Percentiles rank a stretch among this genome's conserved stretches.
phyloP scores from a whole-genome alignment of 2,797 vertebrate genomes.

The Sphenodon punctatus region DNA sequence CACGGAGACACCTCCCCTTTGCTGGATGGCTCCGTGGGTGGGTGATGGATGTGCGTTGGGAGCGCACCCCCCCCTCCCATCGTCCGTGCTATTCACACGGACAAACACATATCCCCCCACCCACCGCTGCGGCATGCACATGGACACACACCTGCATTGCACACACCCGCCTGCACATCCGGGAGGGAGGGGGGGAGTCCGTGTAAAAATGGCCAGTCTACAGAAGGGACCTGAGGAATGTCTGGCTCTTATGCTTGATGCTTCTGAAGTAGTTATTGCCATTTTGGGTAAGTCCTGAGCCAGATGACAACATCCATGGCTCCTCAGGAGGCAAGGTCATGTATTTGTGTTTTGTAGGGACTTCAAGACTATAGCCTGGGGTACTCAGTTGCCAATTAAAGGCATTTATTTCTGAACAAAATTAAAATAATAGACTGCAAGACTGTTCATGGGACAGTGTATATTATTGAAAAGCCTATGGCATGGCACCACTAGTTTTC shows the following conservation, averaged over 20 bases:
- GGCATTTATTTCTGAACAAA: not conserved
- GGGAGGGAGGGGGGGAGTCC: too few species aligned
- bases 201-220: too few species aligned
- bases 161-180: not conserved
- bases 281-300: not conserved
- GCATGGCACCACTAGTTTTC: not conserved
- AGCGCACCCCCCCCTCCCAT: not conserved
- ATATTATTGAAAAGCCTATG: not conserved
- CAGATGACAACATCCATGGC: accelerated
- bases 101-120: too few species aligned
- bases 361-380: not conserved
- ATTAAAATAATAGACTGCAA: not conserved
- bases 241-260: not conserved
- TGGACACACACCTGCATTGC: not conserved
- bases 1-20: too few species aligned
- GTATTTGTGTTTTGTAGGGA: not conserved
- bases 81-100: too few species aligned
- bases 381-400: not conserved
- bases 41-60: too few species aligned
- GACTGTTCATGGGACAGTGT: not conserved
- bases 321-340: not conserved
- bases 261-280: not conserved
- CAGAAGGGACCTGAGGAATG: not conserved
- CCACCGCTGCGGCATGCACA: too few species aligned
- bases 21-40: too few species aligned